Percentiles rank a stretch among this genome's conserved stretches.
Conservation (phyloP, 2,113 vertebrate species). For the Rattus rattus region DNA sequence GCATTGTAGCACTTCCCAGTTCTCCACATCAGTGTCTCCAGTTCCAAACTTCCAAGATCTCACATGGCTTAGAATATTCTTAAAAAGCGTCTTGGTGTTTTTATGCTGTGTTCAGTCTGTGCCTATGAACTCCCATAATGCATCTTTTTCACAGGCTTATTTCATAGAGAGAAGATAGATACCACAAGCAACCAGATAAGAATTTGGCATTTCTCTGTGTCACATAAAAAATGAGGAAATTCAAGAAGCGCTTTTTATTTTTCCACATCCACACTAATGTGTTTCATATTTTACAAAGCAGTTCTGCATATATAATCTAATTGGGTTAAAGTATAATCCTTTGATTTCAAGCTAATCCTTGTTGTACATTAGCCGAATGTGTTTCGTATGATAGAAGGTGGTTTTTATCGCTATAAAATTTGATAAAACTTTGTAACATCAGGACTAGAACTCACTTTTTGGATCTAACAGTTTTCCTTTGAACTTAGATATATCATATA, state of each 20-base stretch:
- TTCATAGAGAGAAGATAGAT: neutral
- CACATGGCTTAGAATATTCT: neutral
- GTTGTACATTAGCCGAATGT: conserved; percentile 17
- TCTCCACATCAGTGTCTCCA: neutral
- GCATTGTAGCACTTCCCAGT: too few relatives aligned
- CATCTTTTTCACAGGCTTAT: neutral
- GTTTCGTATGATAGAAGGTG: neutral
- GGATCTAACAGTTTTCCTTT: neutral
- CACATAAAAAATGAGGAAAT: neutral
- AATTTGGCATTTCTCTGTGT: neutral
- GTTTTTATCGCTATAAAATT: neutral
- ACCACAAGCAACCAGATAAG: neutral
- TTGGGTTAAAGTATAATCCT: neutral
- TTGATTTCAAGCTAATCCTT: neutral
- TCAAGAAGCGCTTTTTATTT: neutral
- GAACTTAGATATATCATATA: neutral
- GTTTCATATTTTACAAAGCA: neutral
- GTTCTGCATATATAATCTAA: neutral
- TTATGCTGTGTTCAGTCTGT: neutral
- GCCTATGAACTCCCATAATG: neutral
- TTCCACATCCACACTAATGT: neutral
- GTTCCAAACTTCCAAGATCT: neutral
- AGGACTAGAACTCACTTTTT: neutral
- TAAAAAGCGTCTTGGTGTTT: neutral
- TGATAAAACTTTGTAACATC: neutral